phyloP scores from a whole-genome alignment of 2,888 invertebrate species.

The Sericinus montela region DNA sequence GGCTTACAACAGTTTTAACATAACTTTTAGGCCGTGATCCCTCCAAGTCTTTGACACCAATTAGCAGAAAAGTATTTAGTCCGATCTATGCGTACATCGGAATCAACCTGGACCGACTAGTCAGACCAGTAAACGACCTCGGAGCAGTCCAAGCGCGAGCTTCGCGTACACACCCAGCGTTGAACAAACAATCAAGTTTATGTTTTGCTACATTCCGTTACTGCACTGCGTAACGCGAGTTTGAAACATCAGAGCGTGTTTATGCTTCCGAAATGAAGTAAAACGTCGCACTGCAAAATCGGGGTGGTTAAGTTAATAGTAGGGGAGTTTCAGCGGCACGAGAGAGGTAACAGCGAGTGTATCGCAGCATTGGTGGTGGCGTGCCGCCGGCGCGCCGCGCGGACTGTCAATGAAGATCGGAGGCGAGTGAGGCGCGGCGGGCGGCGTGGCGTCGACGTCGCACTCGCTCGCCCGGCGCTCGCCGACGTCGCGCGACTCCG shows the following conservation, averaged over 20 bases:
- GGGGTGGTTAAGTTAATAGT: constrained; percentile 34
- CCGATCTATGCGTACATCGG: background rate
- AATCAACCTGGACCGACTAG: constrained; percentile 21
- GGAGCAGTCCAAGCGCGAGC: constrained; percentile 59
- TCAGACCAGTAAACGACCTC: constrained; percentile 72
- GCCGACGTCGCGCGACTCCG: constrained; percentile 60
- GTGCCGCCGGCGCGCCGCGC: constrained; percentile 38
- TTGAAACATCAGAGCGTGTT: constrained; percentile 29
- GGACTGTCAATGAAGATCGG: constrained; percentile 35
- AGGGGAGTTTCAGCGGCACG: constrained; percentile 25
- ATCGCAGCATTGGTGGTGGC: constrained; percentile 32
- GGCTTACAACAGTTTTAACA: background rate
- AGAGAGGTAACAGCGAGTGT: constrained; percentile 46
- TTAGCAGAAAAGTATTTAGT: constrained; percentile 11
- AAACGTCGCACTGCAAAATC: constrained; percentile 47
- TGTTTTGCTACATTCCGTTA: constrained; percentile 23
- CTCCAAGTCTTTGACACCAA: constrained; percentile 43
- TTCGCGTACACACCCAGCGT: constrained; percentile 37
- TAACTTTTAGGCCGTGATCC: constrained; percentile 22
- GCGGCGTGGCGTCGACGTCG: constrained; percentile 40
- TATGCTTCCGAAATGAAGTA: constrained; percentile 28
- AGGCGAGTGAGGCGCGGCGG: constrained; percentile 21
- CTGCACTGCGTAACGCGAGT: constrained; percentile 15
- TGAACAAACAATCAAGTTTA: constrained; percentile 37
- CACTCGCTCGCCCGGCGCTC: constrained; percentile 58